Base-by-base conservation (phyloP, 2,113 vertebrate genomes). In the Brienomyrus longianalis region DNA sequence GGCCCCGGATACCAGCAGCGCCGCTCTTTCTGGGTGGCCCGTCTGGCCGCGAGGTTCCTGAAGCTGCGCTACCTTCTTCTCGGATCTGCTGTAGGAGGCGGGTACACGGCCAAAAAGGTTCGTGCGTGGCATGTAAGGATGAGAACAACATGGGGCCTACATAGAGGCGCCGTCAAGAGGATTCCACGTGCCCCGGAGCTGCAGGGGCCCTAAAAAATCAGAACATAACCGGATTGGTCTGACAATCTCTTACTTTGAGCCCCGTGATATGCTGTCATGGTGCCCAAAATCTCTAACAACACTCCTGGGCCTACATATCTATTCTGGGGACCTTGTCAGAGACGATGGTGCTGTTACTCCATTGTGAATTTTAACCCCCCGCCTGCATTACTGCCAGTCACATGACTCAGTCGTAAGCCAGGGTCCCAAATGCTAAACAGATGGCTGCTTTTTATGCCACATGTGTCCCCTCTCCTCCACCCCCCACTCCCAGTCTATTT, bases 101-200 rank as follows among this genome's bases (percentile, higher is more conserved):
- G 99, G 23, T 99, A 99, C 92, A 99, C 99, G 10, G 99, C 97
- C 84, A 99, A 99, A 95, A 99, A 99, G 97, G 99, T 98, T 92
- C 66, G 77, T 35, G 35, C 43, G 5, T 5, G 5, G 74, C 5
- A 39, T 43, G 15, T 80, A 4, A 35, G 70, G 3, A 80, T 39
- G 35, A 80, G 74, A 80, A 7, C 74, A 39, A 77, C 31, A 39
- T 27, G 31, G 62, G 62, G n/a, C 10, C n/a, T 31, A 70, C 27
- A 70, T 8, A 39, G 39, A 2, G 39, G 39, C 39, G 39, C 39
- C 39, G 39, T 39, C 1, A 39, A 39, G 39, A 39, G 56, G 56
- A 59, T 59, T 23, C 56, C 56, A 23, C 3, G 21, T 21, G 21
- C 21, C 21, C 2, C 3, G 1, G 56, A 23, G 56, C 19, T 1